Percentiles rank a stretch among this genome's conserved stretches.
Conservation (phyloP, 2,888 invertebrate species). For the Melanostoma scalare region DNA sequence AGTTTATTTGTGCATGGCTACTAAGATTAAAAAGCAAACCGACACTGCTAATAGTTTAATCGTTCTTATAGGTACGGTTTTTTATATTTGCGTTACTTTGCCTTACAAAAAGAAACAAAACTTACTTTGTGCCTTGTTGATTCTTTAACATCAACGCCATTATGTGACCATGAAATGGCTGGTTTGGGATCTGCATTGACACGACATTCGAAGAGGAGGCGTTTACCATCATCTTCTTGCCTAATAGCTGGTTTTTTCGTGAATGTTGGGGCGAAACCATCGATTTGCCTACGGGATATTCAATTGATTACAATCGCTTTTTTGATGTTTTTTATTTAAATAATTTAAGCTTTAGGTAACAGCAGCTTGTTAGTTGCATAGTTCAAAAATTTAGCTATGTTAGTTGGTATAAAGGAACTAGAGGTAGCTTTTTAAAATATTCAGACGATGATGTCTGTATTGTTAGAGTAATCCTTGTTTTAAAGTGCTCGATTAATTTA, state of each 20-base stretch:
- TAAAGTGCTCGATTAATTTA: too few relatives aligned
- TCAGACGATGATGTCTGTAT: too few relatives aligned
- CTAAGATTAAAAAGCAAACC: slow-evolving; percentile 1
- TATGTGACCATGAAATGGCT: slow-evolving; percentile 94
- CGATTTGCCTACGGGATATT: slow-evolving; percentile 91
- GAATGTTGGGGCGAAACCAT: slow-evolving; percentile 98
- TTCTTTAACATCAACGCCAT: slow-evolving; percentile 90
- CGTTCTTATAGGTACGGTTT: slow-evolving; percentile 27
- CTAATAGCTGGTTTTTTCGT: slow-evolving; percentile 98
- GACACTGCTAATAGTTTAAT: slow-evolving; percentile 34
- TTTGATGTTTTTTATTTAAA: slow-evolving; percentile 8
- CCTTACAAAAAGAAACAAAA: not conserved
- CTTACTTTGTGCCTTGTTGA: slow-evolving; percentile 93
- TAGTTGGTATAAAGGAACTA: too few relatives aligned
- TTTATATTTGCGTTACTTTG: not conserved
- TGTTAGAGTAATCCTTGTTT: too few relatives aligned
- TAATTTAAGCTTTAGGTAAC: not conserved
- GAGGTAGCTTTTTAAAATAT: too few relatives aligned
- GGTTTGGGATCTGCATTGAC: slow-evolving; percentile 97
- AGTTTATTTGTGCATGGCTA: too few relatives aligned
- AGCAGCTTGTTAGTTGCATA: not conserved
- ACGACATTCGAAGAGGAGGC: slow-evolving; percentile 95
- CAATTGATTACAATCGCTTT: not conserved
- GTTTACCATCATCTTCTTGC: slow-evolving; percentile 97
- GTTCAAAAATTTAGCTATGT: too few relatives aligned